Evolutionary conservation across 2,113 vertebrate species (phyloP).

Genomic region (Paradoxurus hermaphroditus): DNA sequence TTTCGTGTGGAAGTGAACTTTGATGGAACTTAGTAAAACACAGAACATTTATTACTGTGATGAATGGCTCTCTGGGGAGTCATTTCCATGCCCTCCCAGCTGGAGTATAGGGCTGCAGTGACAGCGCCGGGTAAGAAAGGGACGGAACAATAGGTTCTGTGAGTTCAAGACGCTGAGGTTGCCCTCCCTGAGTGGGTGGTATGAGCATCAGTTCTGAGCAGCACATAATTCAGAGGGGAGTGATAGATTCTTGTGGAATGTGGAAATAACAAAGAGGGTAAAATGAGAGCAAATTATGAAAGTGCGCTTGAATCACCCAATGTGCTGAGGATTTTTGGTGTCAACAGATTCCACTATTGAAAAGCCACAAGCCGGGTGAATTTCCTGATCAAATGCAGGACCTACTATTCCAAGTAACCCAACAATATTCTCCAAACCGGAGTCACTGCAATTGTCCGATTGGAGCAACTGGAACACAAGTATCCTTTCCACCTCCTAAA

Average conservation of each 20-base stretch:
- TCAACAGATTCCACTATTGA: slow-evolving; percentile 61
- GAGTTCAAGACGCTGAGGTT: slow-evolving; percentile 75
- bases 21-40: slow-evolving; percentile 84
- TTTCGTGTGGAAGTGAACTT: slow-evolving; percentile 80
- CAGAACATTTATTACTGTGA: slow-evolving; percentile 83
- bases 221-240: slow-evolving; percentile 82
- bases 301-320: slow-evolving; percentile 68
- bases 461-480: slow-evolving; percentile 52
- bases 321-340: slow-evolving; percentile 66
- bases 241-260: slow-evolving; percentile 77
- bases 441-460: slow-evolving; percentile 38
- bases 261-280: slow-evolving; percentile 80
- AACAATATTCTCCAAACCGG: slow-evolving; percentile 49
- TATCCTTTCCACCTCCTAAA: not conserved
- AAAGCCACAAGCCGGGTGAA: slow-evolving; percentile 49
- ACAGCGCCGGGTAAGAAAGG: slow-evolving; percentile 78
- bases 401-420: slow-evolving; percentile 56
- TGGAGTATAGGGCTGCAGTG: slow-evolving; percentile 75
- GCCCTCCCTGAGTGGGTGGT: slow-evolving; percentile 83
- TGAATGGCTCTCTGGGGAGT: slow-evolving; percentile 82
- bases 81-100: slow-evolving; percentile 80
- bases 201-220: slow-evolving; percentile 73
- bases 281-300: slow-evolving; percentile 75
- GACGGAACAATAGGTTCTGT: slow-evolving; percentile 80
- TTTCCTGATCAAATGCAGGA: slow-evolving; percentile 79